Base-by-base conservation (phyloP, 2,888 invertebrate species). In the Elgonia sp. region DNA sequence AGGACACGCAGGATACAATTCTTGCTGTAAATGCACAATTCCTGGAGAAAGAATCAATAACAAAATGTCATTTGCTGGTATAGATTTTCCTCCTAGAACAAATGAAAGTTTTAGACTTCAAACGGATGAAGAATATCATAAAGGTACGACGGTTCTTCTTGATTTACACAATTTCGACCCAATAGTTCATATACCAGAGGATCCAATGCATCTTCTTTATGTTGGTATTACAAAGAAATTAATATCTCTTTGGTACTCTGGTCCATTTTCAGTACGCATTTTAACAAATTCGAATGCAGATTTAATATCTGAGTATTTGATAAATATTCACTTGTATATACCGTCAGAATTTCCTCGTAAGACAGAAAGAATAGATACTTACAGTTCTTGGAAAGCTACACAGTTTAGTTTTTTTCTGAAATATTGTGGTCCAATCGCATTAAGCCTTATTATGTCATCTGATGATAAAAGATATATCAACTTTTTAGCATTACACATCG, bases 321-420 rank as follows among this genome's bases (percentile, higher is more conserved):
- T 4, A 10, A 7, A 6, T 5, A 77, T 77, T 21, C 57, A n/a
- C 6, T 12, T n/a, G 9, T 80, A 37, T 39, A 80, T 21, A 9
- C 82, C 86, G 0, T 18, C 12, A 5, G 81, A 86, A 82, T 42
- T 82, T 18, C 40, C 63, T 42, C 50, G 86, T 7, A 86, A 86
- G 37, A 70, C 82, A 0, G 20, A 53, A n/a, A 14, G 12, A n/a
- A 62, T 86, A 8, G n/a, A 10, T 0, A 29, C 55, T 0, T 76
- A 76, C 18, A 46, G 42, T 7, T 29, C 0, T 0, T 86, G 81
- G 86, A 86, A 86, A 63, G 86, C 72, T 29, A 86, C 86, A 0
- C 62, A 82, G 29, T 50, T 70, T 0, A 67, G 70, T 65, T 76
- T 76, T 16, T 86, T 81, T 21, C 55, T 86, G 3, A 81, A 81